A percentile compares a stretch with the other conserved stretches of the same genome.
Evolutionary conservation across 2,797 vertebrate species (phyloP).

Genomic region (Fundulus diaphanus): DNA sequence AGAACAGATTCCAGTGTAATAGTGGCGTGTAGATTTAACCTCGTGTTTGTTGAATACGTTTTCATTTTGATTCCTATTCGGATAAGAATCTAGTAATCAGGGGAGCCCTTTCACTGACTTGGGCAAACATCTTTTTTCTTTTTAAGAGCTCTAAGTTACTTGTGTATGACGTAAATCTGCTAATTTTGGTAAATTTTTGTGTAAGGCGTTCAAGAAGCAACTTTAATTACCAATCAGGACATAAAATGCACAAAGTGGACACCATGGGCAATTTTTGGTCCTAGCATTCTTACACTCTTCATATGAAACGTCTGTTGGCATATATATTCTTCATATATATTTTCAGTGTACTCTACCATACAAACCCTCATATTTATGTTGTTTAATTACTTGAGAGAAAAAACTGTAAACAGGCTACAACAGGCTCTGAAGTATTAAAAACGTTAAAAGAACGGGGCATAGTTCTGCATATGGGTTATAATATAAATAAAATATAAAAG

Average conservation of each 20-base stretch:
- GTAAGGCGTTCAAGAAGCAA: not conserved
- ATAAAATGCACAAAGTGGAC: not conserved
- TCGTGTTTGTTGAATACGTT: not conserved
- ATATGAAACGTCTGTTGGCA: not conserved
- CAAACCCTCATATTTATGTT: not conserved
- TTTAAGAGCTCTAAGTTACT: not conserved
- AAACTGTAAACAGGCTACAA: not conserved
- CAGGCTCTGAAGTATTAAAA: too few relatives aligned
- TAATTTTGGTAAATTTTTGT: not conserved
- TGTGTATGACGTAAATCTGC: not conserved
- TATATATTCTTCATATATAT: not conserved
- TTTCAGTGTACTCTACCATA: too few relatives aligned
- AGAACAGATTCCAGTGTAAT: not conserved
- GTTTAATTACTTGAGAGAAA: not conserved
- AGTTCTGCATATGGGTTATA: too few relatives aligned
- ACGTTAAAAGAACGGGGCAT: not conserved
- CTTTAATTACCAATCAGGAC: not conserved
- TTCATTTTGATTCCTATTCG: not conserved
- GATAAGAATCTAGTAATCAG: not conserved
- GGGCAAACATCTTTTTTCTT: not conserved
- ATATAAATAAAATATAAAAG: too few relatives aligned
- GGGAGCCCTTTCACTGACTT: too few relatives aligned
- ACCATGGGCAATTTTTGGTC: not conserved
- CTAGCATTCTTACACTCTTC: not conserved
- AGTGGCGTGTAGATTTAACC: not conserved